Evolutionary conservation across 2,888 invertebrate genomes (phyloP), one percentile per base, ranked within the genome.

Genomic region (Archaeoteleia sp.): DNA sequence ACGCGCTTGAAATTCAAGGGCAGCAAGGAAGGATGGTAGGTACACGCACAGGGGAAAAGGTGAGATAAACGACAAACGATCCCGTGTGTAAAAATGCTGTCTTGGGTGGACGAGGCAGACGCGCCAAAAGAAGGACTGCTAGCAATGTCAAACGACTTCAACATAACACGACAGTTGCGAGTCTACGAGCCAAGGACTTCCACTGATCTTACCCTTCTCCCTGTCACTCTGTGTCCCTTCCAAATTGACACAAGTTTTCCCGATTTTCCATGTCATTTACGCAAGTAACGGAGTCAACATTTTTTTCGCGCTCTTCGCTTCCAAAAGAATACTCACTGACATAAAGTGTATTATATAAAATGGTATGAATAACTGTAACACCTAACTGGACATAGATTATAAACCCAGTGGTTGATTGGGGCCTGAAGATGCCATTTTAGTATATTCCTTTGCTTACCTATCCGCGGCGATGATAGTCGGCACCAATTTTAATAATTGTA

Each of bases 1-100:
- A 54, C 68, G 57, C 63, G 66, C 60, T 75, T 71, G 60, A 74
- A 72, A 74, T 76, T 78, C 78, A 78, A 78, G 79, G 79, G 76
- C 78, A 78, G 65, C 76, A 55, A 75, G 76, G 74, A 75, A 75
- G 74, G 72, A 73, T 71, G 72, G 67, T 68, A 62, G 51, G 54
- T 63, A 45, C 43, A 27, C 34, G 66, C 54, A 40, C 54, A 29
- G 49, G 49, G 63, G 20, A 67, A 63, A 68, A 67, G 51, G 63
- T 61, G 62, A 54, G 51, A 63, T 62, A 67, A 65, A 57, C 71
- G 71, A 67, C 66, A 71, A 72, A 70, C 65, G 69, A 65, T 62
- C 65, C 62, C 54, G 65, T 51, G 46, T 57, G 72, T 66, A 72
- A 72, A 67, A 72, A 72, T 58, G 67, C 60, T 45, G 55, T 58